A percentile compares a stretch with the other conserved stretches of the same genome.
phyloP scores from a whole-genome alignment of 2,888 invertebrate species.

The Platycnemis pennipes region DNA sequence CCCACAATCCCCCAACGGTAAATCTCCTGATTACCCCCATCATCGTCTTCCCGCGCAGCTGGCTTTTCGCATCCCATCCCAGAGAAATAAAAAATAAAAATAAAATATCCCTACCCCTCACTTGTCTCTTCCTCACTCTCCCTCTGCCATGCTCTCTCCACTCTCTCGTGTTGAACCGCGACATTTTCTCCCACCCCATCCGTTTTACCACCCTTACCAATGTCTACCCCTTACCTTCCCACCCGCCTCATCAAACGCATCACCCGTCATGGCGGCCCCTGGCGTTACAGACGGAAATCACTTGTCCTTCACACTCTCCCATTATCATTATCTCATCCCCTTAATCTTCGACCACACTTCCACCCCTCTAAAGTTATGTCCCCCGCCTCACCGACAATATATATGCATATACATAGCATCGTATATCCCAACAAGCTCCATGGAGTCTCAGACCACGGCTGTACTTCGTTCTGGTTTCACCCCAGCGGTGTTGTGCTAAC shows the following conservation, averaged over 20 bases:
- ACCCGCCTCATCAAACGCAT: neutral
- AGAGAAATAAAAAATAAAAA: no score
- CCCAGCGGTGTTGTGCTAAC: no score
- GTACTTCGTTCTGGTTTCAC: no score
- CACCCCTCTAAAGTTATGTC: neutral
- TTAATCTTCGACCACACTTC: neutral
- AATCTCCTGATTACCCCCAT: slow-evolving; percentile 8
- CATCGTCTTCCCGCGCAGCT: neutral
- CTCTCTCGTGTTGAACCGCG: neutral
- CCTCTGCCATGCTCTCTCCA: neutral
- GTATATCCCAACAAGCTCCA: no score
- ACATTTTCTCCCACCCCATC: neutral
- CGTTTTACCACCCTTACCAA: no score
- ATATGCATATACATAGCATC: no score
- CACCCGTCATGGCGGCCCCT: neutral
- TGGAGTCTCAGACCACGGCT: no score
- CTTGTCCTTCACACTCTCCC: neutral
- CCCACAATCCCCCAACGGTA: neutral
- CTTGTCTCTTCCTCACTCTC: neutral
- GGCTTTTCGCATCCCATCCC: neutral
- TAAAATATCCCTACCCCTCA: neutral
- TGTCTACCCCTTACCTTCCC: neutral
- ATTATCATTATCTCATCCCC: neutral
- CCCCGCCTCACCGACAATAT: no score
- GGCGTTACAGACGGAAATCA: neutral